Percentiles rank a stretch among this genome's conserved stretches.
Conservation (phyloP, 2,888 invertebrate species). For the Halocaridina rubra region DNA sequence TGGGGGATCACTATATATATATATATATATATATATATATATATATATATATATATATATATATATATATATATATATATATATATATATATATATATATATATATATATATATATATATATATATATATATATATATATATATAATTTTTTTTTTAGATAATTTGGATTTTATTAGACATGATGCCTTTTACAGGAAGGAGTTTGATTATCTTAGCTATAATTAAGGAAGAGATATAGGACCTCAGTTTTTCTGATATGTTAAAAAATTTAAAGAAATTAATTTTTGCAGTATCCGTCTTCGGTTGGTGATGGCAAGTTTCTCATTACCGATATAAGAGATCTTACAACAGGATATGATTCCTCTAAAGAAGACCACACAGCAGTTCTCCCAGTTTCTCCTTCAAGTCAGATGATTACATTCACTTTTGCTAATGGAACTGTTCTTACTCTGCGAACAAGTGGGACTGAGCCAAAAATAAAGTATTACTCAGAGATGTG, state of each 20-base stretch:
- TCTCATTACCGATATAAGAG: slow-evolving; percentile 75
- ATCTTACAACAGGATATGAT: slow-evolving; percentile 90
- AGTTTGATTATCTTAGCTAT: too few species aligned
- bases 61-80: too few species aligned
- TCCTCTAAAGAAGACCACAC: slow-evolving; percentile 77
- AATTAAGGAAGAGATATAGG: neutral
- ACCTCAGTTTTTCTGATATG: neutral
- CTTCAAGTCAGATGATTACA: slow-evolving; percentile 88
- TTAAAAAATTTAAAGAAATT: neutral
- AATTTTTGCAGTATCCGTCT: slow-evolving; percentile 78
- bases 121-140: too few species aligned
- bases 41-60: too few species aligned
- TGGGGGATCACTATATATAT: too few species aligned
- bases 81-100: too few species aligned
- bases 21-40: too few species aligned
- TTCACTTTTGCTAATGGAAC: slow-evolving; percentile 90
- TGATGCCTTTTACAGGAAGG: too few species aligned
- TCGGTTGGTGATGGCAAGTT: slow-evolving; percentile 69
- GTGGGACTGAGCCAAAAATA: slow-evolving; percentile 98
- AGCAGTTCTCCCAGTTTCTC: slow-evolving; percentile 78
- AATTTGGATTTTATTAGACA: too few species aligned
- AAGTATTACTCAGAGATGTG: slow-evolving; percentile 97
- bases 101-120: too few species aligned
- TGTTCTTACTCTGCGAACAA: slow-evolving; percentile 89
- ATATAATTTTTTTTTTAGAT: too few species aligned